Evolutionary conservation across 2,797 vertebrate genomes (phyloP), one percentile per base, ranked within the genome.

Genomic region (Jordanella pulchra): DNA sequence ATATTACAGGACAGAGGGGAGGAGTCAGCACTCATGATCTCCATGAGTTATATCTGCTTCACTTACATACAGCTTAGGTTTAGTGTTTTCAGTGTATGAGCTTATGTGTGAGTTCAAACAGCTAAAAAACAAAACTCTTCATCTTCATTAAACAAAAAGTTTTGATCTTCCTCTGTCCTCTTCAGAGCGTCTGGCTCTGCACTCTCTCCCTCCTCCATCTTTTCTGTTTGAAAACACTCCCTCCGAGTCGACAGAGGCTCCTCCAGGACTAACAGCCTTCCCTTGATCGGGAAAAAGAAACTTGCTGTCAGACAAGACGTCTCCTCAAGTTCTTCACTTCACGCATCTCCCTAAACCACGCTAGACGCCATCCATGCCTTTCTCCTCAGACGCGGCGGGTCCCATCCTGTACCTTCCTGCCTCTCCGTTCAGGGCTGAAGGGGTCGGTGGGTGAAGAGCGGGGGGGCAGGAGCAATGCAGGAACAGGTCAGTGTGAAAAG

Each of bases 1-100:
- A 87, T 87, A 86, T 87, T 88, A 89, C 84, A 93, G 76, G 71
- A 35, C 4, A 7, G 70, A 81, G 76, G 71, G 83, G 87, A 82
- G 87, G 85, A 56, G 58, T 85, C 71, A 76, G 75, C 79, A 77
- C 81, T 91, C 60, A 35, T 78, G 85, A 81, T 84, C 80, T 81
- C 71, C 65, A 80, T 82, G 71, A 82, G 82, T 80, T 60, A 77
- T 61, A 76, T 76, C 72, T 78, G 81, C 87, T 88, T 89, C 42
- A 84, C 78, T 85, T 80, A 84, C 87, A 72, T 85, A 81, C 78
- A 84, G 74, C 73, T 44, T 89, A 84, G 84, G 75, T 79, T 79
- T 86, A 78, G 75, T 81, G 83, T 84, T 83, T 81, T 66, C 71
- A 71, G 80, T 81, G 77, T 69, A 65, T 79, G 90, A 80, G 87